Conservation (phyloP, 2,888 invertebrate genomes). For the Molorchus minor region DNA sequence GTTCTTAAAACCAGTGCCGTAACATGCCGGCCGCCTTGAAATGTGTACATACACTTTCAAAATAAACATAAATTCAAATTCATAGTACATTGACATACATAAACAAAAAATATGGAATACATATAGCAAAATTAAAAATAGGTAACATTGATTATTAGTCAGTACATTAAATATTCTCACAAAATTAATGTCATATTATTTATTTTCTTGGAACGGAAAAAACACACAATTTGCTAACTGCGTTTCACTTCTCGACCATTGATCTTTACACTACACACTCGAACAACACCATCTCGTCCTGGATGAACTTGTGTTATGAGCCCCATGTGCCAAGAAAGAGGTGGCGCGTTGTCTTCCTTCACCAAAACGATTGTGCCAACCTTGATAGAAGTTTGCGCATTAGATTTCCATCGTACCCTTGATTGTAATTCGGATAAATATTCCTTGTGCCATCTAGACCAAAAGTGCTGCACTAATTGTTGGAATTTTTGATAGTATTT, state of each 20-base stretch:
- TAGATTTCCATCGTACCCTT: conserved; percentile 30
- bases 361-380: background rate
- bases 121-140: too few relatives aligned
- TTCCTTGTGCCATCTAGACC: conserved; percentile 32
- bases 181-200: background rate
- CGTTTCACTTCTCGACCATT: background rate
- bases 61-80: too few relatives aligned
- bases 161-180: too few relatives aligned
- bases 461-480: conserved; percentile 30
- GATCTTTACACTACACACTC: background rate
- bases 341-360: background rate
- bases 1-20: too few relatives aligned
- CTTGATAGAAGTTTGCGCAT: background rate
- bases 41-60: too few relatives aligned
- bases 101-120: too few relatives aligned
- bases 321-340: background rate
- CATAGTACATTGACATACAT: too few relatives aligned
- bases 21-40: too few relatives aligned
- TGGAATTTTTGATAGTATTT: conserved; percentile 26
- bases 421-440: conserved; percentile 36
- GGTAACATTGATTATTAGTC: too few relatives aligned
- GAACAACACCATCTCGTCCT: background rate
- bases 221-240: background rate
- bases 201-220: background rate
- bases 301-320: background rate